phyloP scores from a whole-genome alignment of 2,113 vertebrate genomes.

The Patagioenas fasciata region DNA sequence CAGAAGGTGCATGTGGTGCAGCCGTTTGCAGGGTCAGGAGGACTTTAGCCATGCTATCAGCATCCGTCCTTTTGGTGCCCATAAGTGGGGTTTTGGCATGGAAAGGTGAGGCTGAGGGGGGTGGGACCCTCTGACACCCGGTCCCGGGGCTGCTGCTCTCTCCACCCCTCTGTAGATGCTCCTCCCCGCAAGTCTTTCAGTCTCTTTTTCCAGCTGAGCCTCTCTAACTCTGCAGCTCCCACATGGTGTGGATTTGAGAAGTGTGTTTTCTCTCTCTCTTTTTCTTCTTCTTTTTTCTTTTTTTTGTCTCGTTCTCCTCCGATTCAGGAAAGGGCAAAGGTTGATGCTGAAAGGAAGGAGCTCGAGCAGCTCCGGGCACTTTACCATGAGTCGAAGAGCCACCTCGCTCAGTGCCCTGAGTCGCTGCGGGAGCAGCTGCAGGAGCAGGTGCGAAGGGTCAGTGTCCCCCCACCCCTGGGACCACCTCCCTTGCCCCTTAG shows the following conservation, averaged over 20 bases:
- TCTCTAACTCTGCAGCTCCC: constrained; percentile 60
- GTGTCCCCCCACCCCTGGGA: constrained; percentile 74
- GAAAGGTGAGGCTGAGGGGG: neutral
- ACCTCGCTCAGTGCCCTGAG: constrained; percentile 97
- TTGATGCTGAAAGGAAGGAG: constrained; percentile 90
- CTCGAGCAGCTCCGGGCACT: constrained; percentile 89
- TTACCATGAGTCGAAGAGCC: constrained; percentile 92
- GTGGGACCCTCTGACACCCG: neutral
- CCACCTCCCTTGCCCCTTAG: constrained; percentile 46
- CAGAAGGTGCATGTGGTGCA: neutral
- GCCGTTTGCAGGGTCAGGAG: neutral
- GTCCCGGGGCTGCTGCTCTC: neutral
- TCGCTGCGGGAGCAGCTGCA: constrained; percentile 93
- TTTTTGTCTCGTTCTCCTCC: constrained; percentile 63
- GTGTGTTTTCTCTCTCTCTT: constrained; percentile 76
- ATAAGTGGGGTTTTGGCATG: neutral
- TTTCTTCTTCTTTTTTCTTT: neutral
- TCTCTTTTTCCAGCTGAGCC: neutral
- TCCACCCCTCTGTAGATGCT: rapidly evolving
- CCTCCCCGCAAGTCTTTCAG: rapidly evolving
- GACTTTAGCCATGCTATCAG: neutral
- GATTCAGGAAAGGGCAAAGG: constrained; percentile 93
- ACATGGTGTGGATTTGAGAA: constrained; percentile 85
- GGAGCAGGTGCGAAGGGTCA: constrained; percentile 96
- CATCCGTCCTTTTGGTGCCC: neutral